Evolutionary conservation across 2,113 vertebrate genomes (phyloP).

Genomic region (Cyanistes caeruleus): DNA sequence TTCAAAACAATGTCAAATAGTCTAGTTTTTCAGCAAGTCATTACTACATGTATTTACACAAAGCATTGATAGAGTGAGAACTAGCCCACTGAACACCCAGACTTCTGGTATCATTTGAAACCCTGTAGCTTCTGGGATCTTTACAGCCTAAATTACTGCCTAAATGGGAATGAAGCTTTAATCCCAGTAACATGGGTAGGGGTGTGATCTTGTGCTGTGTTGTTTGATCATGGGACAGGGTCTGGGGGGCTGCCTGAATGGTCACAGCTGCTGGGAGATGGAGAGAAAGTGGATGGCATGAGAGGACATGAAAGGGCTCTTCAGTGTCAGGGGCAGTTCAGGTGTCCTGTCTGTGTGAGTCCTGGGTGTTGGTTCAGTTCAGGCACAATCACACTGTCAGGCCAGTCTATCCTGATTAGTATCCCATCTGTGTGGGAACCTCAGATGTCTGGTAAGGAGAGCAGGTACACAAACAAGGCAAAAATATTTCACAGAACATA

Average conservation of each 20-base stretch:
- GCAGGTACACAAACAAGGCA: not conserved
- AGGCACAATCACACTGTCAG: not conserved
- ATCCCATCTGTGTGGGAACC: not conserved
- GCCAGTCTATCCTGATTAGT: fast-evolving
- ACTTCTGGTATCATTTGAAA: not conserved
- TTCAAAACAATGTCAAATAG: constrained; percentile 62
- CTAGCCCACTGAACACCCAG: not conserved
- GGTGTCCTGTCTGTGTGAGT: not conserved
- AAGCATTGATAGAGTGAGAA: constrained; percentile 48
- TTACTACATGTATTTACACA: constrained; percentile 35
- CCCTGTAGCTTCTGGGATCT: not conserved
- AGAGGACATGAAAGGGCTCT: not conserved
- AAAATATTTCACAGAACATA: not conserved
- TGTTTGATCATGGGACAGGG: fast-evolving
- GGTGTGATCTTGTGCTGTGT: not conserved
- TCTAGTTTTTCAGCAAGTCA: constrained; percentile 54
- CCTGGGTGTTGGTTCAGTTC: not conserved
- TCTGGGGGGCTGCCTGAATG: not conserved
- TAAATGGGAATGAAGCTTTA: not conserved
- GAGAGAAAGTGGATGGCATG: not conserved
- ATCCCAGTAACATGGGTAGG: not conserved
- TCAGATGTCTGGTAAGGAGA: not conserved
- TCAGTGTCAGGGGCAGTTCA: not conserved
- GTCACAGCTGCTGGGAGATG: not conserved
- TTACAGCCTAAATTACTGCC: not conserved